Base-by-base conservation (phyloP, 2,888 invertebrate genomes). In the Phanerotoma sp. region DNA sequence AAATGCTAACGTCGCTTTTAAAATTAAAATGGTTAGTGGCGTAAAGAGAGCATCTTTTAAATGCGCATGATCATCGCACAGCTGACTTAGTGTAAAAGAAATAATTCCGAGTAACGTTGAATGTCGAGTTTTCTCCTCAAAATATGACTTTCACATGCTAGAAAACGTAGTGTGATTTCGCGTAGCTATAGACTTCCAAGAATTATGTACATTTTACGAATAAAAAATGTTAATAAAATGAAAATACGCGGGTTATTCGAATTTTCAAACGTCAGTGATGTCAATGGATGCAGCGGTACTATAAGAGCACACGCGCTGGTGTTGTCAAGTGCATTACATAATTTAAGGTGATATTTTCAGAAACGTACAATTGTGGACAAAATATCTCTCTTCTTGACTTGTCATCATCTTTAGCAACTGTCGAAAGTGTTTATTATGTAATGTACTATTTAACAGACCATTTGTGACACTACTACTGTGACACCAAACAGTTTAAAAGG, bases 121-220 rank as follows among this genome's bases (percentile, higher is more conserved):
- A 21, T 20, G 28, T 48, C 20, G 33, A 53, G 48, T 41, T 48
- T 53, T 42, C 48, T 16, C 20, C 25, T 41, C 22, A 47, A 48
- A 51, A 37, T 47, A 10, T 32, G 32, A 53, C 47, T 53, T 53
- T 48, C 53, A 48, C 47, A 35, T 42, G 33, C 25, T 22, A 32
- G 33, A 42, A 25, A 47, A 40, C n/a, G 13, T 9, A 22, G 13
- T n/a, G 15, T 38, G n/a, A 49, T 38, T 49, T 28, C n/a, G 20
- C 18, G 38, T 38, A 20, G 38, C 38, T 38, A 38, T 18, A 18
- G 10, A 38, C 11, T 38, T 38, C 18, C 38, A 11, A 15, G 28
- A 28, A 49, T 20, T 15, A 28, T 16, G 40, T 16, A 42, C 15
- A 15, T 35, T 35, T 11, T 4, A 33, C 16, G 13, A 6, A 3